Evolutionary conservation across 2,797 vertebrate genomes (phyloP).

Genomic region (Rhyacichthys aspro): DNA sequence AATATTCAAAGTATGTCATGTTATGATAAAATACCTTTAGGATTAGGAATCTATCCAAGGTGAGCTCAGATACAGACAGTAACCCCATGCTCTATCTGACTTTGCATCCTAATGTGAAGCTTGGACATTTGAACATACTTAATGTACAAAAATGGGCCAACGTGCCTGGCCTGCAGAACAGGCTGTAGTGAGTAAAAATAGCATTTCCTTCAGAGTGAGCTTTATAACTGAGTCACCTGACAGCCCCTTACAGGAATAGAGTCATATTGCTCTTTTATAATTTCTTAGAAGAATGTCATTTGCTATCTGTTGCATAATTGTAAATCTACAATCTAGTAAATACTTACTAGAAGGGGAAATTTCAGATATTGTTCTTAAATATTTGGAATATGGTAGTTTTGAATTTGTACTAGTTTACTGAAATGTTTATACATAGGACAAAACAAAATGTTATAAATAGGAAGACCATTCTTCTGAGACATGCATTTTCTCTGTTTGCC

Average conservation of each 20-base stretch:
- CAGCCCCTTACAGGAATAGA: conserved; percentile 37
- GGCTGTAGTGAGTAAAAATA: conserved; percentile 65
- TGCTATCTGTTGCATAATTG: not conserved
- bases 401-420: no score
- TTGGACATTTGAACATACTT: conserved; percentile 14
- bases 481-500: conserved; percentile 16
- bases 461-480: no score
- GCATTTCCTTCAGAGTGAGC: conserved; percentile 46
- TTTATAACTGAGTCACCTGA: conserved; percentile 59
- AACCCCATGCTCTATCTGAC: conserved; percentile 13
- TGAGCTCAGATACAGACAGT: no score
- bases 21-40: no score
- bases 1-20: no score
- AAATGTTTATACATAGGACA: no score
- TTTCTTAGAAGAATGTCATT: not conserved
- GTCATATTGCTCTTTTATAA: conserved; percentile 41
- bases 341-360: not conserved
- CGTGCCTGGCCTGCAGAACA: conserved; percentile 49
- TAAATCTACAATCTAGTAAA: not conserved
- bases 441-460: no score
- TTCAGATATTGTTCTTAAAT: no score
- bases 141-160: conserved; percentile 35
- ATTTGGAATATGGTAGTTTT: no score
- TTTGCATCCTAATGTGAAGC: conserved; percentile 11
- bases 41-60: no score